A percentile compares a stretch with the other conserved stretches of the same genome.
phyloP scores from a whole-genome alignment of 2,113 vertebrate genomes.

The Nicator chloris region DNA sequence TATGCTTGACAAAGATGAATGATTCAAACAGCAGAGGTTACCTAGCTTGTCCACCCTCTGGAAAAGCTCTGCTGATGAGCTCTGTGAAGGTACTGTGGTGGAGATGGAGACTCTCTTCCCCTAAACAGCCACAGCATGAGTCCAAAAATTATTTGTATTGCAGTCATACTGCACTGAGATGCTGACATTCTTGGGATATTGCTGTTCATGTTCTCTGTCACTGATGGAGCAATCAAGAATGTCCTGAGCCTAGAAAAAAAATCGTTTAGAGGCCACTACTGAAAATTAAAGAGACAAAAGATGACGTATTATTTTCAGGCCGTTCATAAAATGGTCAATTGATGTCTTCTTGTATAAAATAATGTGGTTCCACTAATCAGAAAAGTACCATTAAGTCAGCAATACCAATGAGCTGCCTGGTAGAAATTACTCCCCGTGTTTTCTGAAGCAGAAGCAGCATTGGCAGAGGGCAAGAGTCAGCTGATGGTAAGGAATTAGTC shows the following conservation, averaged over 20 bases:
- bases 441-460: background rate
- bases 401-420: background rate
- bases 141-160: background rate
- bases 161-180: background rate
- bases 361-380: background rate
- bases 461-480: background rate
- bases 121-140: background rate
- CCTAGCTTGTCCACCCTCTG: background rate
- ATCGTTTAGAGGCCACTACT: background rate
- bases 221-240: background rate
- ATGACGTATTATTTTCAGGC: background rate
- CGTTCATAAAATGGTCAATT: background rate
- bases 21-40: background rate
- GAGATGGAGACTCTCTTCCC: background rate
- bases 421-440: background rate
- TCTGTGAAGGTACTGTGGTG: background rate
- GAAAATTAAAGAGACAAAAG: background rate
- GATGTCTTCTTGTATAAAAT: background rate
- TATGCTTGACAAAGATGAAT: background rate
- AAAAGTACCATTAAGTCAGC: background rate
- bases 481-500: background rate
- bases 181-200: background rate
- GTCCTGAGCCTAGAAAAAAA: background rate
- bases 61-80: background rate
- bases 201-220: background rate